Conservation (phyloP, 2,888 invertebrate species). For the Sphaerophoria rueppellii region DNA sequence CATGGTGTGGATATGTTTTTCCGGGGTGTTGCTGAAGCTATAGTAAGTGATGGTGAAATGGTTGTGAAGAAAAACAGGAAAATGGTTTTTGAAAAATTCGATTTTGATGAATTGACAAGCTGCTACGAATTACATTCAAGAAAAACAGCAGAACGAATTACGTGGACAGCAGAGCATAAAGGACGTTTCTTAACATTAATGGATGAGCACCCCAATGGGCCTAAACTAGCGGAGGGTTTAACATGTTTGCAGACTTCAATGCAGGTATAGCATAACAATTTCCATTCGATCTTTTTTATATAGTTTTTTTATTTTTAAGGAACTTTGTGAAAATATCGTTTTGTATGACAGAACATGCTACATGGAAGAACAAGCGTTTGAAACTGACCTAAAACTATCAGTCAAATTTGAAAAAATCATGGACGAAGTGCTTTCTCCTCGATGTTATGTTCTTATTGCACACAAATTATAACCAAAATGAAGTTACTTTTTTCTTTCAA, state of each 20-base stretch:
- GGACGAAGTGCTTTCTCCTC: constrained; percentile 86
- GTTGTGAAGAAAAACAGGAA: constrained; percentile 70
- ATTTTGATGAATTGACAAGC: constrained; percentile 72
- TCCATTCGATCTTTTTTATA: background rate
- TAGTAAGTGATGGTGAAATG: constrained; percentile 82
- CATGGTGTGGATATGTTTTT: constrained; percentile 83
- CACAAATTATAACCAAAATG: constrained; percentile 80
- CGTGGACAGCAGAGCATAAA: constrained; percentile 76
- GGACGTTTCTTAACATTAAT: constrained; percentile 74
- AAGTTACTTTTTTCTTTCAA: background rate
- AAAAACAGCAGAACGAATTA: constrained; percentile 44
- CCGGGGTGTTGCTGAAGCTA: constrained; percentile 86
- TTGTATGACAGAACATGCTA: constrained; percentile 84
- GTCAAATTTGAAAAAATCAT: constrained; percentile 85
- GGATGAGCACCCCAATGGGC: constrained; percentile 75
- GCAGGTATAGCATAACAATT: constrained; percentile 80
- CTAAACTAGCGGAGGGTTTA: constrained; percentile 80
- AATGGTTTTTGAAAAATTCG: constrained; percentile 13
- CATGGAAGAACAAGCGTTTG: constrained; percentile 79
- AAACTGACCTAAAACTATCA: constrained; percentile 79
- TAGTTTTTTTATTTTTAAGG: constrained; percentile 78
- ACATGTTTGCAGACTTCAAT: constrained; percentile 82
- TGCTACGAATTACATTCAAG: constrained; percentile 75
- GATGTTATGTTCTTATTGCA: constrained; percentile 85
- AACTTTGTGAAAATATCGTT: constrained; percentile 84